phyloP scores from a whole-genome alignment of 2,797 vertebrate species.

The Pseudochirops corinnae region DNA sequence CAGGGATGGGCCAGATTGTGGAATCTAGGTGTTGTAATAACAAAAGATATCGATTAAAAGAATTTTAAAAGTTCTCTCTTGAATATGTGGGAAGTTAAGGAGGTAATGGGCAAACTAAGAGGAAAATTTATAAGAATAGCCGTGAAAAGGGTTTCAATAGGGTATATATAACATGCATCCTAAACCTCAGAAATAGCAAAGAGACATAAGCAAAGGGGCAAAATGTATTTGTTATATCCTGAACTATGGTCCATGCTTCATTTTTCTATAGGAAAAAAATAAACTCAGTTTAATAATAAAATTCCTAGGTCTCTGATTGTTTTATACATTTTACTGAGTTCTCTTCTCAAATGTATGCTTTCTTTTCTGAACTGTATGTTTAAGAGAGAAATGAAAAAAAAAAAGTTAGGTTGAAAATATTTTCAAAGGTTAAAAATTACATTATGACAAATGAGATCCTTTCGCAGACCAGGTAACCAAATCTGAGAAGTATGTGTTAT shows the following conservation, averaged over 20 bases:
- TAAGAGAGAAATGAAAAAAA: slow-evolving; percentile 63
- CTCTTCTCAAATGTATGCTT: slow-evolving; percentile 14
- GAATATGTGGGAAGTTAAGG: fast-evolving
- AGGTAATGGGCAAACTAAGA: fast-evolving
- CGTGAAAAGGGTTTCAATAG: fast-evolving
- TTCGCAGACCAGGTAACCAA: slow-evolving; percentile 74
- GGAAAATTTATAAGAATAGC: neutral
- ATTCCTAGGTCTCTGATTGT: slow-evolving; percentile 18
- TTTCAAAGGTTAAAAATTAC: slow-evolving; percentile 77
- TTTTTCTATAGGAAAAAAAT: neutral
- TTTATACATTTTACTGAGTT: slow-evolving; percentile 45
- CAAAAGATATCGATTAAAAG: neutral
- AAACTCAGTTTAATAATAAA: neutral
- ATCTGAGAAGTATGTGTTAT: slow-evolving; percentile 75
- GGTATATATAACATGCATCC: fast-evolving
- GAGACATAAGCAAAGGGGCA: fast-evolving
- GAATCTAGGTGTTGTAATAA: neutral
- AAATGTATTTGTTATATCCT: neutral
- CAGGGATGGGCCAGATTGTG: neutral
- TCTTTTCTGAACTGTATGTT: slow-evolving; percentile 65
- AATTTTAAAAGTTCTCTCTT: neutral
- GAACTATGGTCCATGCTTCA: neutral
- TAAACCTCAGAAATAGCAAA: neutral
- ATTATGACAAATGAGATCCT: slow-evolving; percentile 74
- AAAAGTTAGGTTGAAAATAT: slow-evolving; percentile 1